Base-by-base conservation (phyloP, 2,113 vertebrate genomes). In the Actinemys pallida region DNA sequence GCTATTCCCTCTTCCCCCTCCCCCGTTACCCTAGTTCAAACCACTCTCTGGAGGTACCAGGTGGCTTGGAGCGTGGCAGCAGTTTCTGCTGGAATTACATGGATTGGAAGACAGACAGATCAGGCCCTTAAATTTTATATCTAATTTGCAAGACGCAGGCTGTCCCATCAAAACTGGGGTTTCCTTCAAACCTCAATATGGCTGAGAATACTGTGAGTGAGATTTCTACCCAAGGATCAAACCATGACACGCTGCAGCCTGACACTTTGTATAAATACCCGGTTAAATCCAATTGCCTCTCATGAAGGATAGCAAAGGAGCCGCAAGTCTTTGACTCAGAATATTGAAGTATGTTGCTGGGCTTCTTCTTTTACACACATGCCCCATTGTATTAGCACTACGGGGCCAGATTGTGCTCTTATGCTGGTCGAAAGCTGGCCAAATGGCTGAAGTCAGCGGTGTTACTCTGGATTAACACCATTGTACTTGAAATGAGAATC, bases 91-190 rank as follows among this genome's bases (percentile, higher is more conserved):
- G 45, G 76, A 82, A 49, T 14, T 83, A n/a, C 8, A n/a, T 50
- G 1, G 75, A 31, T 10, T 92, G 87, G 83, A 90, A 90, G 93
- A 88, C 5, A 12, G 62, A 9, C 22, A 24, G 9, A 65, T 90
- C 19, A 31, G 29, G 7, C n/a, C 57, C 42, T 24, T 76, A 76
- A 13, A 13, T 45, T 45, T 45, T 82, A 10, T n/a, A 49, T 24
- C 16, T 50, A 39, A 14, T 83, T 53, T 83, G 39, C 24, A 86
- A 88, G 57, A 29, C 4, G 2, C 22, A 75, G n/a, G 39, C 4
- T 17, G 12, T 76, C 75, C 75, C 24, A 76, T 31, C 0, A 0
- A 31, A 39, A 24, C 25, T 45, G 16, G 81, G 9, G 54, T 29
- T 57, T 83, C 83, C 75, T 88, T 76, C 62, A 75, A 57, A 81